Conservation (phyloP, 2,888 invertebrate species). For the Meandrusa payeni region DNA sequence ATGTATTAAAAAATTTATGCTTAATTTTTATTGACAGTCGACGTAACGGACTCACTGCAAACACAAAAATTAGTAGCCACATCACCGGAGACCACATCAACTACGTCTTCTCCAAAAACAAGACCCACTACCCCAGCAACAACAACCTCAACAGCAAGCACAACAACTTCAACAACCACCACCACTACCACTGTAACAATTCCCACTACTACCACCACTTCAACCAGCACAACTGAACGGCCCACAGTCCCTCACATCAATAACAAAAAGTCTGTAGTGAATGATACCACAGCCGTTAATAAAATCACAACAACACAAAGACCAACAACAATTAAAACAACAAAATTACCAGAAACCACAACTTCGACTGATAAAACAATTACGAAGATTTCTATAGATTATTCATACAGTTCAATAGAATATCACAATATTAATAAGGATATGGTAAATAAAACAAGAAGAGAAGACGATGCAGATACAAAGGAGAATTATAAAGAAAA, state of each 20-base stretch:
- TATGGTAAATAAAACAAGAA: constrained; percentile 29
- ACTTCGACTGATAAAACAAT: too few species aligned
- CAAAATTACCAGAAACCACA: constrained; percentile 22
- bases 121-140: constrained; percentile 27
- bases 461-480: constrained; percentile 30
- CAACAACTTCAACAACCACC: constrained; percentile 27
- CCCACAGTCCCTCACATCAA: too few species aligned
- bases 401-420: constrained; percentile 26
- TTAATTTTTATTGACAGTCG: too few species aligned
- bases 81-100: constrained; percentile 28
- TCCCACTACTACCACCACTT: constrained; percentile 29
- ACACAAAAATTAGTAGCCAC: constrained; percentile 47
- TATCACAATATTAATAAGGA: constrained; percentile 30
- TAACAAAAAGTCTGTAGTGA: too few species aligned
- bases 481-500: constrained; percentile 7
- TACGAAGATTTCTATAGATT: constrained; percentile 24
- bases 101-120: constrained; percentile 27
- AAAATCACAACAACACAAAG: constrained; percentile 12
- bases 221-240: constrained; percentile 11
- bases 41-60: constrained; percentile 38
- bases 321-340: constrained; percentile 13
- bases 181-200: constrained; percentile 19
- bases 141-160: constrained; percentile 30
- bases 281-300: too few species aligned
- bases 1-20: too few species aligned